These are phyloP conservation scores for Operophtera brumata DNA, from an alignment of 2,888 invertebrate species.

Conservation along the genomic window DNA sequence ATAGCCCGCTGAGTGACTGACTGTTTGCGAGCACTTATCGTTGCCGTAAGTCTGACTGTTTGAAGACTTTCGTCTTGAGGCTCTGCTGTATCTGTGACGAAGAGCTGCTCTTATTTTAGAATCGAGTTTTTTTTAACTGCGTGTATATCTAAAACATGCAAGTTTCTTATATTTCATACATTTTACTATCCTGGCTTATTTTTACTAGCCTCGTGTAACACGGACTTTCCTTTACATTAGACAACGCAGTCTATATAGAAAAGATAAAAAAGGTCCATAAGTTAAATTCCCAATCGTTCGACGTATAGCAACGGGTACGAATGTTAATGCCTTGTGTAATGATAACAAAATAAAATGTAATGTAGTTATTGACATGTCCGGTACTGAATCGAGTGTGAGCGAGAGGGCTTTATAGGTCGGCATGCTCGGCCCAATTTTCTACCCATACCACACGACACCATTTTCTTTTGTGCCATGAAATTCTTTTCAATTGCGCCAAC, in stretches of 20 bases:
- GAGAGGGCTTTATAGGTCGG: conserved; percentile 58
- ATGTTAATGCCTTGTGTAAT: conserved; percentile 77
- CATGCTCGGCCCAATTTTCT: neutral
- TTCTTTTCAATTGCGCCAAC: conserved; percentile 19
- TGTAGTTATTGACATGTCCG: conserved; percentile 73
- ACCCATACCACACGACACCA: conserved; percentile 19
- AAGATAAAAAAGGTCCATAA: too few species aligned
- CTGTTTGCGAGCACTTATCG: too few species aligned
- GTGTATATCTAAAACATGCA: too few species aligned
- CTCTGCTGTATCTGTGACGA: too few species aligned
- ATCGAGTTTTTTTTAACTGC: too few species aligned
- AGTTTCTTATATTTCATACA: too few species aligned
- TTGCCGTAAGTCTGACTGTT: too few species aligned
- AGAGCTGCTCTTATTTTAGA: too few species aligned
- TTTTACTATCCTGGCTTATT: neutral
- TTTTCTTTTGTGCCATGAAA: neutral
- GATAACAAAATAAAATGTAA: conserved; percentile 76
- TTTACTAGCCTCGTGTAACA: neutral
- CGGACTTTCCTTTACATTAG: too few species aligned
- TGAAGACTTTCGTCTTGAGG: too few species aligned
- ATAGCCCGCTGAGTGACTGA: too few species aligned
- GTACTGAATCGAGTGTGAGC: conserved; percentile 52
- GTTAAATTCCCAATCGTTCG: conserved; percentile 25
- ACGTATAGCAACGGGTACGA: conserved; percentile 56
- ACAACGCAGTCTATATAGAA: too few species aligned